Conservation (phyloP, 2,888 invertebrate species). For the Eilema depressum region DNA sequence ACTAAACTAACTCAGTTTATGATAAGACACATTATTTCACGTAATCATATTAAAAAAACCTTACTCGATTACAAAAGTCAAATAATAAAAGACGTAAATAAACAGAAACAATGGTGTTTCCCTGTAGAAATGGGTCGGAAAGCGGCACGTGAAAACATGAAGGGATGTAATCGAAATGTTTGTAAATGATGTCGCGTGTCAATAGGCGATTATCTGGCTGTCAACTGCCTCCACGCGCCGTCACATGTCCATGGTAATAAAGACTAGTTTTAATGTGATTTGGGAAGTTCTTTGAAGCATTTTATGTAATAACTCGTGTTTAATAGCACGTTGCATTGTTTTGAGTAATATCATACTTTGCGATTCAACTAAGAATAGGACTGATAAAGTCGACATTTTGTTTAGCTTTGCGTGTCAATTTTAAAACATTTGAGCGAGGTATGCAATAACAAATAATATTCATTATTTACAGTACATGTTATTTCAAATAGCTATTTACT, state of each 20-base stretch:
- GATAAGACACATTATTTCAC: constrained; percentile 14
- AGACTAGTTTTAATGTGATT: constrained; percentile 52
- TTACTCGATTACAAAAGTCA: not conserved
- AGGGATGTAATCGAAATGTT: constrained; percentile 82
- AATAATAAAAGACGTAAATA: constrained; percentile 31
- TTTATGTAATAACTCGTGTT: constrained; percentile 25
- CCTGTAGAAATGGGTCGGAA: constrained; percentile 70
- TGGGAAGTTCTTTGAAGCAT: constrained; percentile 23
- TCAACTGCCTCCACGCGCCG: constrained; percentile 51
- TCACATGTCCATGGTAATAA: constrained; percentile 53
- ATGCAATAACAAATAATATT: not conserved
- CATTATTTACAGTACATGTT: constrained; percentile 1
- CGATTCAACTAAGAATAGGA: not conserved
- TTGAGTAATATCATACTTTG: not conserved
- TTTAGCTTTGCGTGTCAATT: not conserved
- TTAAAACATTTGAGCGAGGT: not conserved
- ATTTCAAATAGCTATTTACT: not conserved
- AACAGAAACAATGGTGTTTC: constrained; percentile 43
- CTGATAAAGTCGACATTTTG: not conserved
- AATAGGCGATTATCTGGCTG: constrained; percentile 70
- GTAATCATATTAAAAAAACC: constrained; percentile 11
- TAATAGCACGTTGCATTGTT: not conserved
- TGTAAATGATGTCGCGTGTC: constrained; percentile 83
- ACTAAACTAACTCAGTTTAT: not conserved
- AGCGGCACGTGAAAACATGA: constrained; percentile 73